phyloP scores from a whole-genome alignment of 2,797 vertebrate species.

The Fistularia tabacaria region DNA sequence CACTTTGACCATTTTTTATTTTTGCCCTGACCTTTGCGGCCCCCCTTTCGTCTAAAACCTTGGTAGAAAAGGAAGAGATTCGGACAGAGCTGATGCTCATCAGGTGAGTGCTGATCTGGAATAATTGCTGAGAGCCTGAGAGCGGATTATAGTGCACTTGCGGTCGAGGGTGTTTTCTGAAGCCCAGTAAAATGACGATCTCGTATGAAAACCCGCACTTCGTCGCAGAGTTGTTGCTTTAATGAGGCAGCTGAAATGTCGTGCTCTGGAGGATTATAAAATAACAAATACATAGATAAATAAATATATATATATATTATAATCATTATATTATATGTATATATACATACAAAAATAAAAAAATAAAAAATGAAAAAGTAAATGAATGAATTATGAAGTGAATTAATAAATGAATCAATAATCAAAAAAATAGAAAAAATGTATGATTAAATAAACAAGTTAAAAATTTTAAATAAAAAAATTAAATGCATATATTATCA shows the following conservation, averaged over 20 bases:
- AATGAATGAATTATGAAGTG: no score
- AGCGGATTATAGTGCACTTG: conserved; percentile 60
- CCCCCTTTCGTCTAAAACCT: conserved; percentile 23
- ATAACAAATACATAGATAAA: no score
- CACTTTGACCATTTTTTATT: conserved; percentile 4
- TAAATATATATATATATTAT: background rate
- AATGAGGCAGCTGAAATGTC: conserved; percentile 25
- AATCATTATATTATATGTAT: no score
- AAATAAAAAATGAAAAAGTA: background rate
- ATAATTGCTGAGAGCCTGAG: conserved; percentile 47
- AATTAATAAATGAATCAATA: no score
- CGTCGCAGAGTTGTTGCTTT: conserved; percentile 48
- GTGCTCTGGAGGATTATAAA: conserved; percentile 7
- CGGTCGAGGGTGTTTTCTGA: conserved; percentile 56
- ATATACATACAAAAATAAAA: no score
- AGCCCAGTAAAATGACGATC: conserved; percentile 57
- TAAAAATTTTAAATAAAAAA: no score
- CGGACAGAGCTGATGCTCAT: conserved; percentile 30
- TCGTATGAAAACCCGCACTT: conserved; percentile 57
- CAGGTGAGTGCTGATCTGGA: conserved; percentile 57
- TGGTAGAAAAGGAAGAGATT: background rate
- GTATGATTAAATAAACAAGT: no score
- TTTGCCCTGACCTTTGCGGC: conserved; percentile 12
- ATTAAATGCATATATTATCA: no score
- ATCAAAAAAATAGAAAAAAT: no score